Conservation (phyloP, 2,797 vertebrate genomes). For the Cercopithecus mitis region DNA sequence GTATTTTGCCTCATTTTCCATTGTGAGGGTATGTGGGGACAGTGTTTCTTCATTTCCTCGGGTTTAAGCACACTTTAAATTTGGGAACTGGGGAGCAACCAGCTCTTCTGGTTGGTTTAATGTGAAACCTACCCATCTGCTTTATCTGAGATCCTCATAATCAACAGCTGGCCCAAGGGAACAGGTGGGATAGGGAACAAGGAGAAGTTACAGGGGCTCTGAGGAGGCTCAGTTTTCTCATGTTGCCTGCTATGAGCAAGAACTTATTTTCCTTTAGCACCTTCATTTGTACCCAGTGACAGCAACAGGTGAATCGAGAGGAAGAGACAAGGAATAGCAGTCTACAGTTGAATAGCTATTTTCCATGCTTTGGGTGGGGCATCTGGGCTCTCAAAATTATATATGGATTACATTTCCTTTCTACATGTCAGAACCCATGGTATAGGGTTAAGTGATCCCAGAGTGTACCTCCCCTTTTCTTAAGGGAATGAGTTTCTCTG, state of each 20-base stretch:
- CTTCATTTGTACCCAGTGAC: neutral
- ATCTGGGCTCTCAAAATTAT: neutral
- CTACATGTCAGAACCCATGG: neutral
- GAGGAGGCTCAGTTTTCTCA: slow-evolving; percentile 37
- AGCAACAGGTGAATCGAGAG: slow-evolving; percentile 2
- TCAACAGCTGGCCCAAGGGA: slow-evolving; percentile 64
- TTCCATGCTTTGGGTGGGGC: neutral
- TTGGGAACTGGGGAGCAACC: neutral
- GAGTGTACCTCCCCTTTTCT: neutral
- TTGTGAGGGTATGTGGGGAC: neutral
- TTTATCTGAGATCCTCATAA: slow-evolving; percentile 37
- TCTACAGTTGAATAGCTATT: neutral
- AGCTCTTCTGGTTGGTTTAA: slow-evolving; percentile 46
- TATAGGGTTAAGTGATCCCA: neutral
- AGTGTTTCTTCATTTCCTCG: slow-evolving; percentile 6
- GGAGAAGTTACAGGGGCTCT: neutral
- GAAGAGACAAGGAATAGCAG: neutral
- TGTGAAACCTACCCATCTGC: slow-evolving; percentile 60
- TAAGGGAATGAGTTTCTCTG: neutral
- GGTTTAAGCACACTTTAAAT: slow-evolving; percentile 17
- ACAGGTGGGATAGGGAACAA: slow-evolving; percentile 53
- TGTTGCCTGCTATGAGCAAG: neutral
- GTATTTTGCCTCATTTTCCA: slow-evolving; percentile 26
- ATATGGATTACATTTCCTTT: neutral
- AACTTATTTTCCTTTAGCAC: neutral